phyloP scores from a whole-genome alignment of 1,140 invertebrate genomes.

The Saccostrea cuccullata region DNA sequence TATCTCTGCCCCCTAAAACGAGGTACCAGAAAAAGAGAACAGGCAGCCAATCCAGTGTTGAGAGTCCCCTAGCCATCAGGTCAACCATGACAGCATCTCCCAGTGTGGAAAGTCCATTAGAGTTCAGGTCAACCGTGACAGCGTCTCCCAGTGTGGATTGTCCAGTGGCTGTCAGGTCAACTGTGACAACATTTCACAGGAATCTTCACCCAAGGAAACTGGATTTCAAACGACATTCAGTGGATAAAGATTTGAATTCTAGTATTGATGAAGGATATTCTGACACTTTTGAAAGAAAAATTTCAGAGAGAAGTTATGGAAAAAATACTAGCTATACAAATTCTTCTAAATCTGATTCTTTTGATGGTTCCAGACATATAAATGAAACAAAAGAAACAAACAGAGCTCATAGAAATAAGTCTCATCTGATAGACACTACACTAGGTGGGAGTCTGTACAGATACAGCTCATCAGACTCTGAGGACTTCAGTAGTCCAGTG shows the following conservation, averaged over 20 bases:
- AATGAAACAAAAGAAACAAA: background rate
- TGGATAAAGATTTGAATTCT: background rate
- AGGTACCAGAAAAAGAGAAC: constrained; percentile 30
- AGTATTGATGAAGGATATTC: constrained; percentile 29
- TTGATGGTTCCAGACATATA: background rate
- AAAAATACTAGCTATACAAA: background rate
- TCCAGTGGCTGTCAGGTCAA: background rate
- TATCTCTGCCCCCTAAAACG: background rate
- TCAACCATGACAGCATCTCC: background rate
- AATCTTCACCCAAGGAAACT: background rate
- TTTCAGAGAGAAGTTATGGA: background rate
- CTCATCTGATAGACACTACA: background rate
- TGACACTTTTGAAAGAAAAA: constrained; percentile 15
- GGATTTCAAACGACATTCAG: background rate
- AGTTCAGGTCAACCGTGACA: background rate
- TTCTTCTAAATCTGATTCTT: constrained; percentile 1
- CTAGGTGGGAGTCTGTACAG: background rate
- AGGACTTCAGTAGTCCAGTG: background rate
- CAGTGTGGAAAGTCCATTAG: background rate
- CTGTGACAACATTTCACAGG: background rate
- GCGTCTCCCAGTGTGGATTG: background rate
- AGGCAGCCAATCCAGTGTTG: background rate
- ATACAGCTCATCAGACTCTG: background rate
- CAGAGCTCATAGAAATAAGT: background rate
- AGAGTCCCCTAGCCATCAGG: background rate